Evolutionary conservation across 2,797 vertebrate species (phyloP).

Genomic region (Cryptoblepharus egeriae): DNA sequence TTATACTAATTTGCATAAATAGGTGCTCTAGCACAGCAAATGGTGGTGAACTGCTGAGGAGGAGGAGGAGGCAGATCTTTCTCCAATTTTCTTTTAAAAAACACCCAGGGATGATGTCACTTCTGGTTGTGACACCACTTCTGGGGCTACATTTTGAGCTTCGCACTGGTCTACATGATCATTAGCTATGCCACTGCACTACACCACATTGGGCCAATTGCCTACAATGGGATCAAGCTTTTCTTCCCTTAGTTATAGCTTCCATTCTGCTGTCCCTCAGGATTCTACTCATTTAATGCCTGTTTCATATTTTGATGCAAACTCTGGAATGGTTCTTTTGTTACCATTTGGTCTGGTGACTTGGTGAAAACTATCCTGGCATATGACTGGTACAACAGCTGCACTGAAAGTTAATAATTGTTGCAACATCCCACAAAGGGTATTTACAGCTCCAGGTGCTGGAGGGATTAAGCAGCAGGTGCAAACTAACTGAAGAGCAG

Average conservation of each 20-base stretch:
- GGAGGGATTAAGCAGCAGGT: conserved; percentile 33
- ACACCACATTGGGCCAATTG: not conserved
- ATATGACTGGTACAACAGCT: conserved; percentile 32
- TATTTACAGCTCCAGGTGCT: conserved; percentile 45
- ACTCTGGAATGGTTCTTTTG: conserved; percentile 14
- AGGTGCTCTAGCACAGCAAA: too few species aligned
- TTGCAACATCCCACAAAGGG: conserved; percentile 14
- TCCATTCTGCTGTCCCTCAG: not conserved
- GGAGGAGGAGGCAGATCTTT: too few species aligned
- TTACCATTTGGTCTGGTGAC: conserved; percentile 1
- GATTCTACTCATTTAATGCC: not conserved
- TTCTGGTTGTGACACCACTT: too few species aligned
- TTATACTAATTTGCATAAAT: too few species aligned
- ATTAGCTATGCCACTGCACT: too few species aligned
- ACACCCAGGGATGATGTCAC: too few species aligned
- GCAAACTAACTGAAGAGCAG: conserved; percentile 23
- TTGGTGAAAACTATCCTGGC: conserved; percentile 15
- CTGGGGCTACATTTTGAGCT: too few species aligned
- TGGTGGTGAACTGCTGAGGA: too few species aligned
- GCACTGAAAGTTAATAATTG: conserved; percentile 43
- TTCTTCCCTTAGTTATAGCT: not conserved
- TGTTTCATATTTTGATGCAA: conserved; percentile 15
- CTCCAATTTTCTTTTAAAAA: too few species aligned
- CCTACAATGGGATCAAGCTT: not conserved
- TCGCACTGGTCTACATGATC: too few species aligned